A percentile compares a stretch with the other conserved stretches of the same genome.
phyloP scores from a whole-genome alignment of 2,888 invertebrate genomes.

The Apantesis nais region DNA sequence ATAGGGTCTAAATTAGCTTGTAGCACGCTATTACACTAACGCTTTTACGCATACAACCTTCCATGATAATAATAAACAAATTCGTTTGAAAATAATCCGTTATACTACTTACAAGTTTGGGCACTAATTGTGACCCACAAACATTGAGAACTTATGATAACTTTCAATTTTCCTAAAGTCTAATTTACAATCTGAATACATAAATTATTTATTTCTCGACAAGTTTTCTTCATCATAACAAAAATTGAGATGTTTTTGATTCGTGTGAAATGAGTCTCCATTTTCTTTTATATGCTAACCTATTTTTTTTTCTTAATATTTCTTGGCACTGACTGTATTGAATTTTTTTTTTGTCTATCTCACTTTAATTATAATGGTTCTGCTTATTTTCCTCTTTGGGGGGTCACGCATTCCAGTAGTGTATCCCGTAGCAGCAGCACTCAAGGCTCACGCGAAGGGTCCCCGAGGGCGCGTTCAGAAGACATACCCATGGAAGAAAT shows the following conservation, averaged over 20 bases:
- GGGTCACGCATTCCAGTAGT: slow-evolving; percentile 59
- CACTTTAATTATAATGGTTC: slow-evolving; percentile 16
- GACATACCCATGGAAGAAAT: slow-evolving; percentile 94
- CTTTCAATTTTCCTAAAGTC: too few relatives aligned
- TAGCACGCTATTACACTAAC: neutral
- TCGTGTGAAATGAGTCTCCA: too few relatives aligned
- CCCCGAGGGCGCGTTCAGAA: slow-evolving; percentile 92
- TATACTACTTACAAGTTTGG: neutral
- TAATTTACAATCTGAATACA: neutral
- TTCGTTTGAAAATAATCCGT: neutral
- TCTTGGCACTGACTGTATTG: neutral
- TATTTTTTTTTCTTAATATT: neutral
- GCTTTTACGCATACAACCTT: neutral
- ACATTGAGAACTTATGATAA: neutral
- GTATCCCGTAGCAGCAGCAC: slow-evolving; percentile 75
- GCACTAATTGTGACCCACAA: neutral
- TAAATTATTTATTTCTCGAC: neutral
- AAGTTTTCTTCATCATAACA: neutral
- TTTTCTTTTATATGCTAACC: neutral
- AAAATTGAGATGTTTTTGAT: neutral
- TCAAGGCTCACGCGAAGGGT: slow-evolving; percentile 88
- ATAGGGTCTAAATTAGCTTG: neutral
- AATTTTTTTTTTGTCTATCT: neutral
- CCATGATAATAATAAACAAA: neutral
- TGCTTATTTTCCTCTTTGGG: slow-evolving; percentile 33